Percentiles rank a stretch among this genome's conserved stretches.
These are phyloP conservation scores for Andrena camellia DNA, from an alignment of 2,888 invertebrate species.

Conservation along the genomic window DNA sequence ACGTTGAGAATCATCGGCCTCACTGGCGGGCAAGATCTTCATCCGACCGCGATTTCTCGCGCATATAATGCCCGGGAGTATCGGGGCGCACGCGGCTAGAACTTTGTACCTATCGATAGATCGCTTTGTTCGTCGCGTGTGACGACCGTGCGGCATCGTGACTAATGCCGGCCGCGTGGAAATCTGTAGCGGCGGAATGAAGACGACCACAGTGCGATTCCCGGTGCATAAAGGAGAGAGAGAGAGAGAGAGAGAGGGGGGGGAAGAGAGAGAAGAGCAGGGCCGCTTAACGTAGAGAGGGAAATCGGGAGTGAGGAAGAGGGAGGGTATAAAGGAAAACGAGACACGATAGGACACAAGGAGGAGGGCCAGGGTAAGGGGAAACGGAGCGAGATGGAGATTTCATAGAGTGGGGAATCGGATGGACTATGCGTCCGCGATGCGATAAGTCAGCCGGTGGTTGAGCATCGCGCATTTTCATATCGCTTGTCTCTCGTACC, in stretches of 20 bases:
- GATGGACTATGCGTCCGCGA: slow-evolving; percentile 72
- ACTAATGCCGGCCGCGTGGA: slow-evolving; percentile 54
- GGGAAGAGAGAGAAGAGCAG: too few relatives aligned
- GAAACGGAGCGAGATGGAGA: slow-evolving; percentile 63
- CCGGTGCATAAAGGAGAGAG: slow-evolving; percentile 3
- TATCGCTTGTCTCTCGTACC: slow-evolving; percentile 74
- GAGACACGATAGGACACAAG: slow-evolving; percentile 39
- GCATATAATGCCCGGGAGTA: slow-evolving; percentile 29
- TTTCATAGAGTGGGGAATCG: slow-evolving; percentile 73
- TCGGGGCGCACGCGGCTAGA: slow-evolving; percentile 50
- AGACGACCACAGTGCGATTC: slow-evolving; percentile 11
- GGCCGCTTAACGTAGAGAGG: slow-evolving; percentile 16
- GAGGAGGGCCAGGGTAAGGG: slow-evolving; percentile 36
- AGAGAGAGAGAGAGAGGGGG: slow-evolving; percentile 19
- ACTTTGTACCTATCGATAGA: slow-evolving; percentile 74
- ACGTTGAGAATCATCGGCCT: neutral
- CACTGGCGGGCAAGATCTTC: slow-evolving; percentile 16
- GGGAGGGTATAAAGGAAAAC: slow-evolving; percentile 36
- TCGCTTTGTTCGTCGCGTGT: slow-evolving; percentile 61
- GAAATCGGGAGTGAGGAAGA: slow-evolving; percentile 39
- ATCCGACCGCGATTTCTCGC: slow-evolving; percentile 43
- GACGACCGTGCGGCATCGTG: slow-evolving; percentile 26
- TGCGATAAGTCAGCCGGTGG: slow-evolving; percentile 78
- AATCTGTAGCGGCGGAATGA: slow-evolving; percentile 53
- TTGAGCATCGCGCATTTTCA: slow-evolving; percentile 78